Percentiles rank a stretch among this genome's conserved stretches.
phyloP scores from a whole-genome alignment of 2,113 vertebrate species.

The Prunella fulvescens region DNA sequence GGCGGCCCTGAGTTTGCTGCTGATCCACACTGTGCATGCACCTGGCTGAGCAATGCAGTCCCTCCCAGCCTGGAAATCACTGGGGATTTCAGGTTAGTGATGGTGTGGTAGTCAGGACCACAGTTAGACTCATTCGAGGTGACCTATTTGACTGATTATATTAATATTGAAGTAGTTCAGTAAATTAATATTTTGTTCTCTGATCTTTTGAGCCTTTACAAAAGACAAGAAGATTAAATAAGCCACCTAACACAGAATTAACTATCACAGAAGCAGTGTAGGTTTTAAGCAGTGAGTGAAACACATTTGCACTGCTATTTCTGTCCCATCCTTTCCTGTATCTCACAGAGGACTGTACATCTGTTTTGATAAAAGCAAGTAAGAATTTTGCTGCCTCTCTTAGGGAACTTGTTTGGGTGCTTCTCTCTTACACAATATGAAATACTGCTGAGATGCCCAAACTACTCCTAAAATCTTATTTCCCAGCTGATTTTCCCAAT shows the following conservation, averaged over 20 bases:
- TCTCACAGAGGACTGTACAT: not conserved
- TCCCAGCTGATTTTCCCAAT: not conserved
- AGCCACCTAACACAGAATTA: not conserved
- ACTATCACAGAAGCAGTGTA: not conserved
- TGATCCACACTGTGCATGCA: not conserved
- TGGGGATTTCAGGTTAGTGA: not conserved
- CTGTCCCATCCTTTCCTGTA: not conserved
- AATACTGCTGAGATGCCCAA: not conserved
- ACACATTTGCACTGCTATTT: not conserved
- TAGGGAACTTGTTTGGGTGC: not conserved
- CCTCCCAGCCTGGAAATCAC: not conserved
- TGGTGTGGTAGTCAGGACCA: not conserved
- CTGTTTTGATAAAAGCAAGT: not conserved
- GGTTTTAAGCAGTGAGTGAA: not conserved
- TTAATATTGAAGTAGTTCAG: not conserved
- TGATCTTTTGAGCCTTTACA: not conserved
- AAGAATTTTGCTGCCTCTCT: not conserved
- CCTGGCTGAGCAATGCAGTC: not conserved
- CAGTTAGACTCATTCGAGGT: not conserved
- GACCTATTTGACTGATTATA: not conserved
- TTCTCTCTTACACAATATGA: not conserved
- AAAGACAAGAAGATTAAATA: not conserved
- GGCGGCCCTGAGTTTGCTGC: not conserved
- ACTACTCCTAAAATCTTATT: not conserved
- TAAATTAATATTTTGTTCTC: not conserved